Evolutionary conservation across 2,113 vertebrate species (phyloP), one percentile per base, ranked within the genome.

Genomic region (Triplophysa siluroides): DNA sequence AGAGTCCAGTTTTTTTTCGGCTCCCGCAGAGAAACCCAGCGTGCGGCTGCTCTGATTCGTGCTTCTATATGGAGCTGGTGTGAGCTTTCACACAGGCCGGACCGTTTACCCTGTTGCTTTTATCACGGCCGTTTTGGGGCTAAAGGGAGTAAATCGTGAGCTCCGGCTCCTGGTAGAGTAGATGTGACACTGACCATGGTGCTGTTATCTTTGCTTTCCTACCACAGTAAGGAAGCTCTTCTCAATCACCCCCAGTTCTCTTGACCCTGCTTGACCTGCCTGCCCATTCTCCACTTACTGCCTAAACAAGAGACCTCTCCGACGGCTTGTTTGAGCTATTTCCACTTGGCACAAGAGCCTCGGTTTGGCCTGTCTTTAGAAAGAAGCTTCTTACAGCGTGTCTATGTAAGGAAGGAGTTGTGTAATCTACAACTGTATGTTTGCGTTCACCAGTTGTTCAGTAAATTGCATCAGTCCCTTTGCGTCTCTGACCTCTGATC

Each of bases 211-310:
- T 58, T 81, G 9, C 2, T 50, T 33, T 47, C 23, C 77, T 18
- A 60, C 69, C n/a, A 3, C 38, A 63, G 78, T 69, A 83, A 87
- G 86, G 83, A 86, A 82, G 66, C 76, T 81, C 24, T 78, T 85
- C 71, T 77, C 50, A 85, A 80, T 87, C 86, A 86, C 77, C 76
- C 62, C 19, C 13, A 61, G 68, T 64, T 77, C 87, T 87, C 86
- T 90, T 90, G 88, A 91, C 88, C 88, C 76, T 78, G 82, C 79
- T 74, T 88, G 86, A 87, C 88, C 84, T 33, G 16, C 83, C 84
- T 83, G 50, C 68, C 81, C 14, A 43, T 82, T 70, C 78, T 56
- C 68, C 61, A 38, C 19, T 83, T n/a, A 62, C 72, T 62, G 19
- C 56, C 78, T 61, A 78, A 50, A 78, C 81, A 14, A 68, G 71